Conservation (phyloP, 2,797 vertebrate genomes). For the Pipistrellus pygmaeus region DNA sequence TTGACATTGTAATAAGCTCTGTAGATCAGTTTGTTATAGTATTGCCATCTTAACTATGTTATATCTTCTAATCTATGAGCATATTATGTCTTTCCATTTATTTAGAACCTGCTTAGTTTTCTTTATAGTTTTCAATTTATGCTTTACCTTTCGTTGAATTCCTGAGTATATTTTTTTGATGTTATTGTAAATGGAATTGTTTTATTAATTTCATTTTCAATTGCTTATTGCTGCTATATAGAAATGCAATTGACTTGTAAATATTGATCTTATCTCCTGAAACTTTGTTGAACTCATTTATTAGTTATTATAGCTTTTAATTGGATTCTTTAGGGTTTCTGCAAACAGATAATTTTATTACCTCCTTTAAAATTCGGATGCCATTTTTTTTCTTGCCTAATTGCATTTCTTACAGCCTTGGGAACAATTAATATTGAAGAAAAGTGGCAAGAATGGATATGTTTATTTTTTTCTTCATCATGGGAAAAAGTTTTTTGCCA, state of each 20-base stretch:
- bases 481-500: background rate
- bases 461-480: background rate
- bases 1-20: background rate
- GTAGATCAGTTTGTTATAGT: conserved; percentile 33
- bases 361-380: conserved; percentile 1
- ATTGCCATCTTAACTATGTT: conserved; percentile 27
- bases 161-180: background rate
- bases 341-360: background rate
- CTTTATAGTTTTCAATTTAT: background rate
- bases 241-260: background rate
- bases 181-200: background rate
- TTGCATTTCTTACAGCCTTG: background rate
- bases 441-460: background rate
- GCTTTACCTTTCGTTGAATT: background rate
- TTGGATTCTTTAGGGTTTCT: background rate
- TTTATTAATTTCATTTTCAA: conserved; percentile 22
- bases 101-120: conserved; percentile 8
- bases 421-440: background rate
- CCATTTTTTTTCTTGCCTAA: conserved; percentile 41
- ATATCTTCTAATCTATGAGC: background rate
- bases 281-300: background rate
- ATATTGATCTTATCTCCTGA: background rate
- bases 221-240: background rate
- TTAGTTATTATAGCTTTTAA: background rate
- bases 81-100: background rate